phyloP scores from a whole-genome alignment of 1,140 invertebrate genomes.

The Heliconius nattereri region DNA sequence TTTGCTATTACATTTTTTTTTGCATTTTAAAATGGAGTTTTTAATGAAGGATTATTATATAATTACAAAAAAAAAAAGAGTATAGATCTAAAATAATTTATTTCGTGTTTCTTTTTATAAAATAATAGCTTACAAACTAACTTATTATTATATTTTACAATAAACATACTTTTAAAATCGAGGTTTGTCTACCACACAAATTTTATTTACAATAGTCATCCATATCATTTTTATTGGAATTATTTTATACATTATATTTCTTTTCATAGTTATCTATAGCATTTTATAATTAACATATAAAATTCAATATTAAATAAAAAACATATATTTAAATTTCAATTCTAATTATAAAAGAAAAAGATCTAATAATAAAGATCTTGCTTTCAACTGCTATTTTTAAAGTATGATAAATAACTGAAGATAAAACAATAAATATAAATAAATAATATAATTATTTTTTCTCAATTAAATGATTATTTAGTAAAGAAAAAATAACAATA shows the following conservation, averaged over 20 bases:
- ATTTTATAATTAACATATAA: not conserved
- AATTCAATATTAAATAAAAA: not conserved
- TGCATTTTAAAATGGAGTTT: not conserved
- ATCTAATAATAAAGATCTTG: too few relatives aligned
- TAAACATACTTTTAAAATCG: constrained; percentile 58
- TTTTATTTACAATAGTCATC: constrained; percentile 40
- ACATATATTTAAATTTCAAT: not conserved
- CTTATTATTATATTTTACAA: constrained; percentile 65
- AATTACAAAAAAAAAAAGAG: constrained; percentile 2
- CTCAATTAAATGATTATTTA: not conserved
- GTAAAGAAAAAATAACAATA: not conserved
- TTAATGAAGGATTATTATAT: not conserved
- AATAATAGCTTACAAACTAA: constrained; percentile 72
- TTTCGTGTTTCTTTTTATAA: constrained; percentile 73
- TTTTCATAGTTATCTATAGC: not conserved
- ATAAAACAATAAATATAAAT: not conserved
- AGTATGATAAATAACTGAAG: not conserved
- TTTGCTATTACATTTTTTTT: too few relatives aligned
- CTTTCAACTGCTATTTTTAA: not conserved
- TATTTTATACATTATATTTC: constrained; percentile 4
- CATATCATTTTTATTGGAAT: constrained; percentile 19
- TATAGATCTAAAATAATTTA: constrained; percentile 78
- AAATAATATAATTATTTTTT: not conserved
- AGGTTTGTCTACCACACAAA: constrained; percentile 59
- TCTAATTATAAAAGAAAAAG: not conserved